These are phyloP conservation scores for Salminus brasiliensis DNA, from an alignment of 2,113 vertebrate species.

Conservation along the genomic window DNA sequence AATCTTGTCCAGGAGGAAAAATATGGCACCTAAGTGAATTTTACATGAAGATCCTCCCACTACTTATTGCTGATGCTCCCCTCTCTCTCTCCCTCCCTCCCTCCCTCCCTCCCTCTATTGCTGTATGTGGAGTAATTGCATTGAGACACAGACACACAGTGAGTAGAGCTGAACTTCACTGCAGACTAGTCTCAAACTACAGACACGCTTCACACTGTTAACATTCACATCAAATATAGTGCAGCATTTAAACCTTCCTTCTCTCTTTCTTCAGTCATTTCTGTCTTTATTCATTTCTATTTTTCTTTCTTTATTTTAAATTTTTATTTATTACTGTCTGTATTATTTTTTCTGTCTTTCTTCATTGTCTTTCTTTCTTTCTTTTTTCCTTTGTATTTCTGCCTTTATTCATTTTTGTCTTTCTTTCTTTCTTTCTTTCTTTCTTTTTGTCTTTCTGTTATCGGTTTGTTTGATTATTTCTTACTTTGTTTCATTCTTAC, in stretches of 20 bases:
- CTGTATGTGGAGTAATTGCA: conserved; percentile 61
- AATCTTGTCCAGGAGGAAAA: conserved; percentile 77
- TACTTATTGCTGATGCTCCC: conserved; percentile 61
- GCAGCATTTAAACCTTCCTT: background rate
- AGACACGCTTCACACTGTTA: conserved; percentile 13
- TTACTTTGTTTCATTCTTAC: too few species aligned
- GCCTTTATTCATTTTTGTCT: too few species aligned
- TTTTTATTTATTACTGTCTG: too few species aligned
- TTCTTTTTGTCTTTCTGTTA: too few species aligned
- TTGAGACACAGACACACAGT: conserved; percentile 58
- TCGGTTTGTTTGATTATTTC: too few species aligned
- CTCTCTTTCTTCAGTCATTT: background rate
- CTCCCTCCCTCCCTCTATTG: background rate
- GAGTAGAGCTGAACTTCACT: conserved; percentile 49
- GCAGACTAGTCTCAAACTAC: conserved; percentile 16
- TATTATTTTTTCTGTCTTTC: too few species aligned
- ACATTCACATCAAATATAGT: background rate
- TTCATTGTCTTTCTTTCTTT: background rate
- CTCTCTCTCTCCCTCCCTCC: conserved; percentile 12
- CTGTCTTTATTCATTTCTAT: too few species aligned
- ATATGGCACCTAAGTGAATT: conserved; percentile 84
- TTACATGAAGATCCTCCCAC: conserved; percentile 80
- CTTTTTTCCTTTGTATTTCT: background rate
- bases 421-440: too few species aligned
- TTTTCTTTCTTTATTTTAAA: too few species aligned